Evolutionary conservation across 2,113 vertebrate genomes (phyloP), one percentile per base, ranked within the genome.

Genomic region (Tympanuchus pallidicinctus): DNA sequence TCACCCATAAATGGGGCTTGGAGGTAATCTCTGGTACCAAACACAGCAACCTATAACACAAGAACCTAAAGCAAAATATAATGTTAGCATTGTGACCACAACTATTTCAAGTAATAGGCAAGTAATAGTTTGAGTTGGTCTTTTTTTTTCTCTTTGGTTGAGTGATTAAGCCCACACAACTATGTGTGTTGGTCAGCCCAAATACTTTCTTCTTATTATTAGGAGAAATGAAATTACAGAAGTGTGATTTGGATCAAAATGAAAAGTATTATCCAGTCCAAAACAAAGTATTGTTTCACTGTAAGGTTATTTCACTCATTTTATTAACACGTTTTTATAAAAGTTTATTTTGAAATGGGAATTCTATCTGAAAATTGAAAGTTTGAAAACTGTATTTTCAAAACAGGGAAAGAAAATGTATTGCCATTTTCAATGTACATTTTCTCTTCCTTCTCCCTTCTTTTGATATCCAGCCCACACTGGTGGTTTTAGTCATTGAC

Each of bases 1-100:
- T 15, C 0, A 0, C 16, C 24, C 4, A 6, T 28, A 57, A 25
- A 20, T 36, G 20, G 14, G 1, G 17, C 67, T 67, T 86, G 4
- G 5, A 43, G 38, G 54, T 48, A 24, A 34, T 40, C 19, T 43
- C 54, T 84, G 43, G 17, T 72, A 54, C n/a, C 28, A 38, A 78
- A 0, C 5, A 25, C 8, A 10, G 11, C 40, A 77, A 71, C 28
- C 24, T 50, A 1, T 25, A 78, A 56, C 14, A 71, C 22, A 4
- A 91, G 15, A 87, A 63, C 9, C 7, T 92, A 91, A 54, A 85
- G 18, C 15, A 71, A 47, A 30, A 65, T 32, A 25, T 40, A 13
- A 18, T 30, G 10, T n/a, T 87, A 20, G 17, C 24, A 16, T 48
- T 87, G 30, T 65, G 85, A 78, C 40, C 56, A 65, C 30, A 72